Percentiles rank a stretch among this genome's conserved stretches.
Evolutionary conservation across 2,113 vertebrate genomes (phyloP).

Genomic region (Brachyhypopomus occidentalis): DNA sequence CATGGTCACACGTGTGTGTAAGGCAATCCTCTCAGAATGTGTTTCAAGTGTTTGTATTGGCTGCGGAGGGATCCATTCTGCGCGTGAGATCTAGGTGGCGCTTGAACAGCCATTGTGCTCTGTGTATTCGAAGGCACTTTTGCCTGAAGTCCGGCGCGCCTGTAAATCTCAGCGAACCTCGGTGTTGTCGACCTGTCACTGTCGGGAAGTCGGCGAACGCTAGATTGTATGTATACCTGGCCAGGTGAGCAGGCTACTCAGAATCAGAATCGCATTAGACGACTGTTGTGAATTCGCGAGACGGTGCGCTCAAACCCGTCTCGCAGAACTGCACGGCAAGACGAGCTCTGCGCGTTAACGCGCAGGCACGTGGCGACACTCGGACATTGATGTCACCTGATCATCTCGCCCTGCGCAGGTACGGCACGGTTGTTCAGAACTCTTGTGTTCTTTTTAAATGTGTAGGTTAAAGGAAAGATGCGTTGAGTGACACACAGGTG

Average conservation of each 20-base stretch:
- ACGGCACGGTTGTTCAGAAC: not conserved
- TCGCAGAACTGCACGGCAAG: slow-evolving; percentile 4
- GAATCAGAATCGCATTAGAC: slow-evolving; percentile 31
- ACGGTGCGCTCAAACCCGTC: not conserved
- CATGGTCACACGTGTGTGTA: not conserved
- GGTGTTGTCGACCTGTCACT: slow-evolving; percentile 9
- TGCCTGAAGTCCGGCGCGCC: slow-evolving; percentile 1
- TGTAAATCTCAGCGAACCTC: slow-evolving; percentile 28
- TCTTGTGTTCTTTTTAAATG: not conserved
- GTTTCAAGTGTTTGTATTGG: not conserved
- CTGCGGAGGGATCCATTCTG: not conserved
- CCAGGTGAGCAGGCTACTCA: slow-evolving; percentile 72
- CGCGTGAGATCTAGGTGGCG: not conserved
- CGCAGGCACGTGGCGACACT: slow-evolving; percentile 9
- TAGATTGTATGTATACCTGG: slow-evolving; percentile 16
- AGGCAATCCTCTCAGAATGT: slow-evolving; percentile 10
- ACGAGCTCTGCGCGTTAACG: not conserved
- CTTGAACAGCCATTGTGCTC: not conserved
- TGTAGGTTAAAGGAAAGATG: too few relatives aligned
- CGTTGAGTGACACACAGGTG: too few relatives aligned
- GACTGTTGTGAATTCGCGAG: slow-evolving; percentile 1
- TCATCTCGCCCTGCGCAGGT: slow-evolving; percentile 6
- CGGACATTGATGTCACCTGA: slow-evolving; percentile 5
- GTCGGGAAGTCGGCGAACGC: not conserved
- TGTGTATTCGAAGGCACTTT: not conserved